These are phyloP conservation scores for Ammodramus savannarum DNA, from an alignment of 2,113 vertebrate genomes.

Conservation along the genomic window DNA sequence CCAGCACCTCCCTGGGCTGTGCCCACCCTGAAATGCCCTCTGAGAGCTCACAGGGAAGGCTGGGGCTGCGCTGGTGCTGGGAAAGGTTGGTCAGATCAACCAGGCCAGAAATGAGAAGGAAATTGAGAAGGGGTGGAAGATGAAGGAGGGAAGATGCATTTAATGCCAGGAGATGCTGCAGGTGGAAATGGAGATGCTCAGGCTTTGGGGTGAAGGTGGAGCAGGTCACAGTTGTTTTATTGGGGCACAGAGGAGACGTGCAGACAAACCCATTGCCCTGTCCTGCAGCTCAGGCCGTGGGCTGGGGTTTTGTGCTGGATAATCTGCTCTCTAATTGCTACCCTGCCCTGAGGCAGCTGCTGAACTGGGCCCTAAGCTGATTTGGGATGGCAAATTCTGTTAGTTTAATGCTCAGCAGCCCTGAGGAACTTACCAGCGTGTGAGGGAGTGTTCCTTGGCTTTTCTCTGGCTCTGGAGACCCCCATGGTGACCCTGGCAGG, in stretches of 20 bases:
- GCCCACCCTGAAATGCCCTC: rapidly evolving
- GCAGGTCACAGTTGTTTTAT: not conserved
- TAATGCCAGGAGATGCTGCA: not conserved
- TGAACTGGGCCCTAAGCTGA: conserved; percentile 28
- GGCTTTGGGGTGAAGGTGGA: not conserved
- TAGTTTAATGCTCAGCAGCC: conserved; percentile 37
- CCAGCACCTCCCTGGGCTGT: not conserved
- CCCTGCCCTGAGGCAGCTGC: conserved; percentile 51
- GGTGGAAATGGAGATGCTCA: rapidly evolving
- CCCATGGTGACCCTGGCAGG: not conserved
- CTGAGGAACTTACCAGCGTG: not conserved
- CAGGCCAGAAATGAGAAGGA: not conserved
- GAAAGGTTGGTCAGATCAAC: not conserved
- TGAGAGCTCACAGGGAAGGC: rapidly evolving
- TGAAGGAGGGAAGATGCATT: not conserved
- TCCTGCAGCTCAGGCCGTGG: not conserved
- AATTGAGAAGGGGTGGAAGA: not conserved
- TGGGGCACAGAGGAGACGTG: not conserved
- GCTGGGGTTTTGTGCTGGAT: not conserved
- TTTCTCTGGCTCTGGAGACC: not conserved
- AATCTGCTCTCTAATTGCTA: conserved; percentile 46
- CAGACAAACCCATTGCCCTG: not conserved
- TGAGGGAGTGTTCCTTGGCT: not conserved
- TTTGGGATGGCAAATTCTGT: conserved; percentile 50
- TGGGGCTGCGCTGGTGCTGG: rapidly evolving